phyloP scores from a whole-genome alignment of 2,797 vertebrate species.

The Cynopterus sphinx region DNA sequence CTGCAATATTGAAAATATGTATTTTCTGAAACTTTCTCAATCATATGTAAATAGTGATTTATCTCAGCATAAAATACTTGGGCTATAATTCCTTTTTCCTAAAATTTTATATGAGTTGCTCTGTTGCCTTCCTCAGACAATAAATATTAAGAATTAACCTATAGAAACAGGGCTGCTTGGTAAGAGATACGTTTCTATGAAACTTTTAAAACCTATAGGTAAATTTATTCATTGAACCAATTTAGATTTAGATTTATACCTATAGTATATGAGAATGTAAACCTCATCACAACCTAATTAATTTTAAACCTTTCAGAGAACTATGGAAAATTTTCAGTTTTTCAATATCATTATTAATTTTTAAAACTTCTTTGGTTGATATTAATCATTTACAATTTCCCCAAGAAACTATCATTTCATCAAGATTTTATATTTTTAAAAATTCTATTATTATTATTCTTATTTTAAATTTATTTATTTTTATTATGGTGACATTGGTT shows the following conservation, averaged over 20 bases:
- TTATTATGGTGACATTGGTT: too few species aligned
- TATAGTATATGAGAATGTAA: not conserved
- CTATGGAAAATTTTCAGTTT: not conserved
- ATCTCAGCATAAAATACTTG: not conserved
- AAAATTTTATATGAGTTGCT: not conserved
- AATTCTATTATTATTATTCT: too few species aligned
- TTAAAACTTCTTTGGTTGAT: not conserved
- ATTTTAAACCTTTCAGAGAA: not conserved
- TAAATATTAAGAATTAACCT: not conserved
- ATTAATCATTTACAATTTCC: not conserved
- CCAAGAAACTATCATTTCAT: not conserved
- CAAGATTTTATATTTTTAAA: not conserved
- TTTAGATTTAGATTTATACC: not conserved
- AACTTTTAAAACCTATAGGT: not conserved
- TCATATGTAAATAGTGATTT: not conserved
- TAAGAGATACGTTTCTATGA: not conserved
- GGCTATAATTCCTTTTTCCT: not conserved
- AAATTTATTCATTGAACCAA: not conserved
- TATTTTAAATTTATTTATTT: too few species aligned
- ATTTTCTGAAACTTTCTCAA: not conserved
- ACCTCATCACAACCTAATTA: not conserved
- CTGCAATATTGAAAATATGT: not conserved
- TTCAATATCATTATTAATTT: not conserved
- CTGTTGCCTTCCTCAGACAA: not conserved
- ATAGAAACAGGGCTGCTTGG: not conserved